Conservation (phyloP, 2,888 invertebrate genomes). For the Spilosoma lubricipeda region DNA sequence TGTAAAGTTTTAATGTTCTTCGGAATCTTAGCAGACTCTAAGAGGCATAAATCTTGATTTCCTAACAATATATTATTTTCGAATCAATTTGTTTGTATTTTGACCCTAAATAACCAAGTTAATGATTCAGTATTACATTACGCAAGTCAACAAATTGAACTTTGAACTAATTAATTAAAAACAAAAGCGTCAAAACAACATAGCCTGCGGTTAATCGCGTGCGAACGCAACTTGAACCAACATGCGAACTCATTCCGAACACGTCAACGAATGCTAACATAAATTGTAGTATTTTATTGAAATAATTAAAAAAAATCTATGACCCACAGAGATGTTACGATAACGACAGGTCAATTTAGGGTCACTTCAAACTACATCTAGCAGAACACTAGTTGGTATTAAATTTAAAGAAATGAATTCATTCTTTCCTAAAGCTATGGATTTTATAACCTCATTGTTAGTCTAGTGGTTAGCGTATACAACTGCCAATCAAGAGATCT, state of each 20-base stretch:
- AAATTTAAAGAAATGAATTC: background rate
- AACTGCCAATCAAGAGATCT: too few species aligned
- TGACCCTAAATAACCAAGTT: background rate
- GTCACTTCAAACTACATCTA: background rate
- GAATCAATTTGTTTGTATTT: background rate
- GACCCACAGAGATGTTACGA: slow-evolving; percentile 27
- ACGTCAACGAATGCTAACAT: slow-evolving; percentile 25
- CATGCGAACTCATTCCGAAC: slow-evolving; percentile 32
- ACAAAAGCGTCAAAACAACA: slow-evolving; percentile 25
- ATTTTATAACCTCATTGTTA: too few species aligned
- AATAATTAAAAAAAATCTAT: slow-evolving; percentile 32
- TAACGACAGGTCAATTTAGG: slow-evolving; percentile 16
- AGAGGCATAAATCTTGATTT: background rate
- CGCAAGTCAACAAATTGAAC: background rate
- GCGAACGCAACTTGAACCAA: slow-evolving; percentile 23
- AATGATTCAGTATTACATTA: background rate
- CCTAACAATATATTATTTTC: background rate
- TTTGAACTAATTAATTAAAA: slow-evolving; percentile 20
- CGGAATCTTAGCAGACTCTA: background rate
- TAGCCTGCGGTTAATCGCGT: slow-evolving; percentile 35
- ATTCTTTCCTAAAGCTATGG: too few species aligned
- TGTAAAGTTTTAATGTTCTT: background rate
- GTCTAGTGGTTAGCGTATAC: too few species aligned
- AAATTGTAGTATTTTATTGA: slow-evolving; percentile 20
- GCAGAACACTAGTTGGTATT: background rate